Percentiles rank a stretch among this genome's conserved stretches.
Evolutionary conservation across 2,888 invertebrate genomes (phyloP).

Genomic region (Gastracanthus pulcherrimus): DNA sequence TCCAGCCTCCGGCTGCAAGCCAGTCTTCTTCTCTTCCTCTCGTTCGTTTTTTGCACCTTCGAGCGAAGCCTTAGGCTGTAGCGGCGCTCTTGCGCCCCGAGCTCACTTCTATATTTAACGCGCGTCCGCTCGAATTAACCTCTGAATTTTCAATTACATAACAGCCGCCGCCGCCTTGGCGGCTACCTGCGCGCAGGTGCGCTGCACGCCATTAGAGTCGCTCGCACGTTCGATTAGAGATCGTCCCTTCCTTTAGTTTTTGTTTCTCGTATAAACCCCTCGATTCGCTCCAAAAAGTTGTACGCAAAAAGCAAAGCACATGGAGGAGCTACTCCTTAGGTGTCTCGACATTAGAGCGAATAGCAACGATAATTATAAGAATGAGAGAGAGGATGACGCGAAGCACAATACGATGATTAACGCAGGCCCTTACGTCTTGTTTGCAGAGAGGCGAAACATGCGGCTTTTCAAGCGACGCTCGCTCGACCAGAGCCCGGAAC

Average conservation of each 20-base stretch:
- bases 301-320: too few species aligned
- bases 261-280: too few species aligned
- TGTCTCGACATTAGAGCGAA: not conserved
- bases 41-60: slow-evolving; percentile 12
- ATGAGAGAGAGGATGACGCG: not conserved
- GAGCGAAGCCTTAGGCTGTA: not conserved
- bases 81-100: too few species aligned
- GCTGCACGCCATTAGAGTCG: not conserved
- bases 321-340: not conserved
- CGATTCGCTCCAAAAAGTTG: too few species aligned
- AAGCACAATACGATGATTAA: not conserved
- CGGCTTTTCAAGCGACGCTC: slow-evolving; percentile 80
- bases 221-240: not conserved
- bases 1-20: not conserved
- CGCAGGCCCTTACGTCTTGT: not conserved
- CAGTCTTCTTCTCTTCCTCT: not conserved
- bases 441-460: slow-evolving; percentile 71
- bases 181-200: slow-evolving; percentile 10
- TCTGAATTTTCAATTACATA: slow-evolving; percentile 22
- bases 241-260: too few species aligned
- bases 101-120: slow-evolving; percentile 1
- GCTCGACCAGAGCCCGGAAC: slow-evolving; percentile 81
- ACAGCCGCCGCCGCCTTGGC: not conserved
- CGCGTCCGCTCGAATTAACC: slow-evolving; percentile 24
- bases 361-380: not conserved